Evolutionary conservation across 2,888 invertebrate genomes (phyloP).

Genomic region (Melanargia galathea): DNA sequence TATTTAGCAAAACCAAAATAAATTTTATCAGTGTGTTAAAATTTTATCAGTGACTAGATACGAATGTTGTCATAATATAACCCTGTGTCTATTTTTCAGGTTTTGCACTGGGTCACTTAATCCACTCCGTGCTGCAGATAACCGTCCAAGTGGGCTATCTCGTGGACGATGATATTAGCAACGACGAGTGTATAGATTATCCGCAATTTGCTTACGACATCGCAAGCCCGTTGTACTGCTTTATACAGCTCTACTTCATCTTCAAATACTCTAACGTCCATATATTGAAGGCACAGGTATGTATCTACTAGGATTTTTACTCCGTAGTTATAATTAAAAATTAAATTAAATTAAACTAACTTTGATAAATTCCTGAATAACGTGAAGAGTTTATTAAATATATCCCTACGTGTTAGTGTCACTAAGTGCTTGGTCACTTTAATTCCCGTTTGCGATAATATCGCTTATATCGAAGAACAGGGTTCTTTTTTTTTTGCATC

Average conservation of each 20-base stretch:
- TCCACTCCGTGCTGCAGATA: conserved; percentile 87
- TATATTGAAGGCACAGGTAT: conserved; percentile 68
- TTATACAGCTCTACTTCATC: conserved; percentile 89
- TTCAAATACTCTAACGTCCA: conserved; percentile 92
- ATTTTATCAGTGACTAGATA: too few relatives aligned
- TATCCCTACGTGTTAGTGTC: too few relatives aligned
- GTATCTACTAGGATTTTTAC: neutral
- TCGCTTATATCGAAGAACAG: too few relatives aligned
- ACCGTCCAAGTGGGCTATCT: conserved; percentile 86
- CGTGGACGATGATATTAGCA: conserved; percentile 74
- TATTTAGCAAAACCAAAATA: too few relatives aligned
- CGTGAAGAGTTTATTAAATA: too few relatives aligned
- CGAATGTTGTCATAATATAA: neutral
- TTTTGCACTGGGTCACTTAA: conserved; percentile 90
- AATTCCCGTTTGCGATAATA: too few relatives aligned
- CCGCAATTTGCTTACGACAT: conserved; percentile 73
- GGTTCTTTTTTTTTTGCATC: too few relatives aligned
- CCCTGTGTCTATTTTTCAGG: conserved; percentile 67
- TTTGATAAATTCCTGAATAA: neutral
- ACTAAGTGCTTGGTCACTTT: too few relatives aligned
- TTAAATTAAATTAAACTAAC: too few relatives aligned
- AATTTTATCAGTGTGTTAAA: too few relatives aligned
- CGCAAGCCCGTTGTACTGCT: conserved; percentile 88
- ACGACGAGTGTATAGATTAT: conserved; percentile 80
- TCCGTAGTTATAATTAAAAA: too few relatives aligned